These are phyloP conservation scores for Caenorhabditis wallacei DNA, from an alignment of 2,888 invertebrate genomes.

Conservation along the genomic window DNA sequence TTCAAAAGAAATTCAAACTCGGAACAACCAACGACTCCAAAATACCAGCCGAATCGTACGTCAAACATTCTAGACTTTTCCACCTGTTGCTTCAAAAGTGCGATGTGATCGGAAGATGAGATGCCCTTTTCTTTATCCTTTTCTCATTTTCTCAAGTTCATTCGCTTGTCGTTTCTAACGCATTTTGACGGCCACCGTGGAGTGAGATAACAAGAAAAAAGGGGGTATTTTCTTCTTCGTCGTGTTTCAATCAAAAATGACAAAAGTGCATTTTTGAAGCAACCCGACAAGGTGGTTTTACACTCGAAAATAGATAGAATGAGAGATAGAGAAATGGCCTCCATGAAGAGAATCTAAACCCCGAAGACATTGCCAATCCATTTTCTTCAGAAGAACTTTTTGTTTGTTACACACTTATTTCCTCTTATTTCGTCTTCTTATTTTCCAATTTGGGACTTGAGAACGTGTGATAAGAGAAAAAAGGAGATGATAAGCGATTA, in stretches of 20 bases:
- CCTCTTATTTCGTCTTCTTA: slow-evolving; percentile 4
- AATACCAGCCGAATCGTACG: background rate
- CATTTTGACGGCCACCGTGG: slow-evolving; percentile 28
- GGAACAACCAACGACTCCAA: slow-evolving; percentile 13
- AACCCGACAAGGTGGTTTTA: slow-evolving; percentile 32
- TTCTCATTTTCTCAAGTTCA: slow-evolving; percentile 11
- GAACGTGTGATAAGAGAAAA: slow-evolving; percentile 27
- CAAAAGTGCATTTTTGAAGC: slow-evolving; percentile 34
- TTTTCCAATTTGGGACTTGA: slow-evolving; percentile 17
- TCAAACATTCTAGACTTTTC: background rate
- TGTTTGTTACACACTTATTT: slow-evolving; percentile 31
- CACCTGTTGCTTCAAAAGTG: slow-evolving; percentile 33
- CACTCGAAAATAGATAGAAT: background rate
- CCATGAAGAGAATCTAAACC: slow-evolving; percentile 28
- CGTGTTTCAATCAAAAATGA: slow-evolving; percentile 25
- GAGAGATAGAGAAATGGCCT: slow-evolving; percentile 20
- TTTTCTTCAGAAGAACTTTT: slow-evolving; percentile 22
- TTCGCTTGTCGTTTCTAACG: slow-evolving; percentile 9
- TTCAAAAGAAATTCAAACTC: background rate
- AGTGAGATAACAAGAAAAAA: background rate
- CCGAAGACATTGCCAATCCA: background rate
- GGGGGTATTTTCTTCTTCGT: background rate
- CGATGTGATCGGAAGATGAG: slow-evolving; percentile 33
- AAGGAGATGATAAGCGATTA: slow-evolving; percentile 23
- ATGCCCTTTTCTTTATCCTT: slow-evolving; percentile 16